phyloP scores from a whole-genome alignment of 2,797 vertebrate species.

The Esox masquinongy region DNA sequence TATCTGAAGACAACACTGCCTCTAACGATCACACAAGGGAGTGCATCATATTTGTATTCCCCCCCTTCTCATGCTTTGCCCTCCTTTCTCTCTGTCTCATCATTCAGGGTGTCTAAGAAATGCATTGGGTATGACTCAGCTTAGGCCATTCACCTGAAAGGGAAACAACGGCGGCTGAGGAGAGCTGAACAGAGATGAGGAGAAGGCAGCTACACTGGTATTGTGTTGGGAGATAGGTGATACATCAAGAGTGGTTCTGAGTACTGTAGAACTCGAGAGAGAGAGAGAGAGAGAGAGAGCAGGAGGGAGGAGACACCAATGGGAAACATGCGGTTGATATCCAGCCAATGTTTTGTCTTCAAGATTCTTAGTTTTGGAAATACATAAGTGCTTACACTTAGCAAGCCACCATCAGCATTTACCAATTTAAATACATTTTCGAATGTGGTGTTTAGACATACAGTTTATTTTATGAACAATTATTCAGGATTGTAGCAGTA shows the following conservation, averaged over 20 bases:
- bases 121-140: constrained; percentile 47
- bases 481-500: no score
- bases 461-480: no score
- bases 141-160: constrained; percentile 36
- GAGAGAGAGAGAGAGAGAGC: not conserved
- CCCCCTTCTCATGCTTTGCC: not conserved
- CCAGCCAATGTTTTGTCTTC: not conserved
- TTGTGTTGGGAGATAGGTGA: constrained; percentile 35
- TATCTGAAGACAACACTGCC: constrained; percentile 64
- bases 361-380: not conserved
- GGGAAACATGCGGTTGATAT: not conserved
- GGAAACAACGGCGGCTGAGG: constrained; percentile 42
- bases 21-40: constrained; percentile 53
- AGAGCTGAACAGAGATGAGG: constrained; percentile 20
- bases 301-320: not conserved
- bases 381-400: no score
- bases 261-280: constrained; percentile 7
- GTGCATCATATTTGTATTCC: constrained; percentile 26
- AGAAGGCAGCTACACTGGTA: constrained; percentile 29
- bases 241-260: constrained; percentile 33
- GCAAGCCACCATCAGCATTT: no score
- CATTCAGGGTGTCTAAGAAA: constrained; percentile 3
- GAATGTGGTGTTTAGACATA: no score
- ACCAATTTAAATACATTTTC: no score
- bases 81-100: constrained; percentile 4